phyloP scores from a whole-genome alignment of 2,888 invertebrate genomes.

The Parthenolecanium corni region DNA sequence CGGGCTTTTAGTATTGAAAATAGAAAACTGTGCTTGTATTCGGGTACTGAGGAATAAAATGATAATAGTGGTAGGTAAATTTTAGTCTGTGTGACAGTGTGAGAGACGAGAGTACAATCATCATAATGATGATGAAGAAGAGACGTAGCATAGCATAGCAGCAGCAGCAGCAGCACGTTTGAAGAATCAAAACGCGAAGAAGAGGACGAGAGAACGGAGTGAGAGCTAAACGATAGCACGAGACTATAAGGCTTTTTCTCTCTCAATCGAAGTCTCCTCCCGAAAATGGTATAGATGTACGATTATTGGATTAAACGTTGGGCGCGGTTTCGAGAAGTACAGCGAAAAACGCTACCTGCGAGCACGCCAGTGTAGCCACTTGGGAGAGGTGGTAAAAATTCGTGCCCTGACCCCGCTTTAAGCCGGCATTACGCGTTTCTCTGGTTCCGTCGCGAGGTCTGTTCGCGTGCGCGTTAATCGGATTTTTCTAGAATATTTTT shows the following conservation, averaged over 20 bases:
- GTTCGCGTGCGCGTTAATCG: conserved; percentile 14
- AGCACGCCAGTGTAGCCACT: not conserved
- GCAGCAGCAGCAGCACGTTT: no score
- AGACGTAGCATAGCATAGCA: no score
- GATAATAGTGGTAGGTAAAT: no score
- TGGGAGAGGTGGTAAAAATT: conserved; percentile 4
- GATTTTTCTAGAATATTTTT: not conserved
- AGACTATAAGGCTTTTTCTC: not conserved
- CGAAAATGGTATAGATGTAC: not conserved
- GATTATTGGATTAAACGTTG: conserved; percentile 15
- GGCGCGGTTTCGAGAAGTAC: conserved; percentile 23
- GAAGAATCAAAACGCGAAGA: no score
- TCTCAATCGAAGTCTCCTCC: no score
- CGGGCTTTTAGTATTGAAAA: no score
- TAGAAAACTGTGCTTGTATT: no score
- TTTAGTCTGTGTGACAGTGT: no score
- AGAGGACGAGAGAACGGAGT: not conserved
- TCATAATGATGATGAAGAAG: no score
- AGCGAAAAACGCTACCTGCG: conserved; percentile 12
- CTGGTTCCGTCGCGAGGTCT: not conserved
- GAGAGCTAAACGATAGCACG: conserved; percentile 14
- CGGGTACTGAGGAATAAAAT: no score
- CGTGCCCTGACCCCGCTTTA: not conserved
- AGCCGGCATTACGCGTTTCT: conserved; percentile 7
- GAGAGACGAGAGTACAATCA: no score